A percentile compares a stretch with the other conserved stretches of the same genome.
phyloP scores from a whole-genome alignment of 2,113 vertebrate genomes.

The Entomyzon cyanotis region DNA sequence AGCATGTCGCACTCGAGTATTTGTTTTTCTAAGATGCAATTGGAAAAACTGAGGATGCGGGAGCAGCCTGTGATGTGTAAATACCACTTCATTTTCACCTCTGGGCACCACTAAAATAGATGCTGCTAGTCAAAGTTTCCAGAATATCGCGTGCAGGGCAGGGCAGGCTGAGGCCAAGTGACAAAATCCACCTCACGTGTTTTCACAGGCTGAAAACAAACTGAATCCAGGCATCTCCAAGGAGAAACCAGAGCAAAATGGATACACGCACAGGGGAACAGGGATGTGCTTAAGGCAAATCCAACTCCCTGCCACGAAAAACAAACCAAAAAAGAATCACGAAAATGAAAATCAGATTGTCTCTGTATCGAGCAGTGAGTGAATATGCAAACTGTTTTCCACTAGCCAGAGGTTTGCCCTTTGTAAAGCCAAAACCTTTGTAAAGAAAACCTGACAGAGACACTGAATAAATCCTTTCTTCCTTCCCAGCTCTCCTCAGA shows the following conservation, averaged over 20 bases:
- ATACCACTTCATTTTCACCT: conserved; percentile 21
- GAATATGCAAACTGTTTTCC: not conserved
- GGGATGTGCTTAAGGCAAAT: not conserved
- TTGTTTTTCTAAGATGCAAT: not conserved
- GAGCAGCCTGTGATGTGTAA: not conserved
- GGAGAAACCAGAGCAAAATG: not conserved
- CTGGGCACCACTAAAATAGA: not conserved
- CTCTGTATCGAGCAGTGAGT: accelerated
- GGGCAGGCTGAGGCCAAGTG: not conserved
- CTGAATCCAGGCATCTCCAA: not conserved
- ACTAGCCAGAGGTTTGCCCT: not conserved
- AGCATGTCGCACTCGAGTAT: not conserved
- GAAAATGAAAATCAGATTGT: not conserved
- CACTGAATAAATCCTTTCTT: not conserved
- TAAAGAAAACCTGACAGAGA: not conserved
- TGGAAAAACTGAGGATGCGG: not conserved
- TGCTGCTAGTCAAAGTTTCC: not conserved
- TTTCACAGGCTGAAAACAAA: not conserved
- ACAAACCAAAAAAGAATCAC: too few species aligned
- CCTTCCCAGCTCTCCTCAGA: not conserved
- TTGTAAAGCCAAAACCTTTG: not conserved
- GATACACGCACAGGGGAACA: accelerated
- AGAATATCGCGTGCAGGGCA: accelerated
- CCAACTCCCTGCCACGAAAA: too few species aligned
- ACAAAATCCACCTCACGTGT: not conserved